phyloP scores from a whole-genome alignment of 2,113 vertebrate genomes.

The Notarius lentiginosus region DNA sequence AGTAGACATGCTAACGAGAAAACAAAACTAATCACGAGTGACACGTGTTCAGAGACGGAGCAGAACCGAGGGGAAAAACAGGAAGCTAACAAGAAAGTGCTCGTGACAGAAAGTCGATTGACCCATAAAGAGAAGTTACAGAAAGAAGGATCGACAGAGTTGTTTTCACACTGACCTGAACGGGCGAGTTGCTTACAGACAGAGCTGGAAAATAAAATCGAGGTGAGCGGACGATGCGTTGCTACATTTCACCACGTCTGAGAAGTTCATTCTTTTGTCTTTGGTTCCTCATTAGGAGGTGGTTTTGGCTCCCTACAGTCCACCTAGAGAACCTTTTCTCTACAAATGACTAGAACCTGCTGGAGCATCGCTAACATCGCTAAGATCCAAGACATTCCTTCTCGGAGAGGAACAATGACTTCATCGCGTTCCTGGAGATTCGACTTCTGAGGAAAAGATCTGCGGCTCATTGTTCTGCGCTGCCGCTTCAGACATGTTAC shows the following conservation, averaged over 20 bases:
- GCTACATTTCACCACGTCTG: background rate
- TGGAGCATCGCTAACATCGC: constrained; percentile 44
- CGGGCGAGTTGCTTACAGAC: constrained; percentile 35
- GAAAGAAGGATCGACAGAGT: constrained; percentile 46
- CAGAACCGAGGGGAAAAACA: background rate
- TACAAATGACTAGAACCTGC: constrained; percentile 34
- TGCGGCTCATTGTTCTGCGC: background rate
- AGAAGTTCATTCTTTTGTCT: constrained; percentile 12
- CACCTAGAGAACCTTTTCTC: constrained; percentile 56
- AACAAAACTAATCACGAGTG: background rate
- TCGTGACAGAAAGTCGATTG: constrained; percentile 9
- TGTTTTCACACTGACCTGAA: constrained; percentile 40
- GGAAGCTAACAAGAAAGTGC: background rate
- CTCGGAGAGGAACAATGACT: background rate
- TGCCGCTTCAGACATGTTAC: no score
- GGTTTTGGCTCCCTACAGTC: constrained; percentile 36
- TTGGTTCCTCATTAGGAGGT: background rate
- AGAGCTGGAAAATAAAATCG: background rate
- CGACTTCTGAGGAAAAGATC: no score
- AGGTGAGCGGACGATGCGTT: background rate
- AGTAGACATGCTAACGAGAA: background rate
- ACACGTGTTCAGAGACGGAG: background rate
- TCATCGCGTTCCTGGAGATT: background rate
- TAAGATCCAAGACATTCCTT: constrained; percentile 19
- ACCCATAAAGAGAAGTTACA: constrained; percentile 29